These are phyloP conservation scores for Micropoecilia bifurca DNA, from an alignment of 2,797 vertebrate genomes.

Conservation along the genomic window DNA sequence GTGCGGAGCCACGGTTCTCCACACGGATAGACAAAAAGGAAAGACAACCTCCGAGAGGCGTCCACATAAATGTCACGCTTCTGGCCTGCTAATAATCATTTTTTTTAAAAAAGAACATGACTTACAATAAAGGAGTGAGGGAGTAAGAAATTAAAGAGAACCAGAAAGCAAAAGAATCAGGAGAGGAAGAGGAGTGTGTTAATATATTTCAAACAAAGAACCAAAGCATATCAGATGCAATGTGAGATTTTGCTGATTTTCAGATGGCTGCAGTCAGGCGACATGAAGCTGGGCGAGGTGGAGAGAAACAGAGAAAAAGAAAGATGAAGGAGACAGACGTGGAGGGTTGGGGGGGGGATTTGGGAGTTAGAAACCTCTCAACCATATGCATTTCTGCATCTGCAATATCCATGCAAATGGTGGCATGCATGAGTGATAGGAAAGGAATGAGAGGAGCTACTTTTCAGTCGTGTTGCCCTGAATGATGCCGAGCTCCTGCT, in stretches of 20 bases:
- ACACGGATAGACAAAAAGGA: constrained; percentile 56
- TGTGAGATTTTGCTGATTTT: constrained; percentile 62
- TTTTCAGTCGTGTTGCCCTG: constrained; percentile 52
- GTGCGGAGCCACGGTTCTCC: constrained; percentile 53
- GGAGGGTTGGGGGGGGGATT: constrained; percentile 22
- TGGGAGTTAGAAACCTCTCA: constrained; percentile 63
- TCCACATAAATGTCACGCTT: constrained; percentile 69
- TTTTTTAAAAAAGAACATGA: constrained; percentile 30
- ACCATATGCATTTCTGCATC: constrained; percentile 64
- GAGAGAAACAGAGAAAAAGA: constrained; percentile 15
- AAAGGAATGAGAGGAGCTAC: constrained; percentile 56
- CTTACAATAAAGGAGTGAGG: constrained; percentile 61
- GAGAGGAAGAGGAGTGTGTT: constrained; percentile 30
- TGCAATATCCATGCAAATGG: constrained; percentile 80
- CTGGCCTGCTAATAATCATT: constrained; percentile 62
- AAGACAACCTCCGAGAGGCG: constrained; percentile 53
- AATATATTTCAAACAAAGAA: constrained; percentile 67
- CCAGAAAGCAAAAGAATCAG: constrained; percentile 26
- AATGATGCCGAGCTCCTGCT: constrained; percentile 51
- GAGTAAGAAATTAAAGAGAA: constrained; percentile 58
- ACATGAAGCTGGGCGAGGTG: constrained; percentile 39
- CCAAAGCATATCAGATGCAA: constrained; percentile 56
- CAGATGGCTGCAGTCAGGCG: constrained; percentile 47
- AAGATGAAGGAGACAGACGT: constrained; percentile 24
- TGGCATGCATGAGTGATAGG: constrained; percentile 61